Evolutionary conservation across 2,797 vertebrate genomes (phyloP).

Genomic region (Decapterus maruadsi): DNA sequence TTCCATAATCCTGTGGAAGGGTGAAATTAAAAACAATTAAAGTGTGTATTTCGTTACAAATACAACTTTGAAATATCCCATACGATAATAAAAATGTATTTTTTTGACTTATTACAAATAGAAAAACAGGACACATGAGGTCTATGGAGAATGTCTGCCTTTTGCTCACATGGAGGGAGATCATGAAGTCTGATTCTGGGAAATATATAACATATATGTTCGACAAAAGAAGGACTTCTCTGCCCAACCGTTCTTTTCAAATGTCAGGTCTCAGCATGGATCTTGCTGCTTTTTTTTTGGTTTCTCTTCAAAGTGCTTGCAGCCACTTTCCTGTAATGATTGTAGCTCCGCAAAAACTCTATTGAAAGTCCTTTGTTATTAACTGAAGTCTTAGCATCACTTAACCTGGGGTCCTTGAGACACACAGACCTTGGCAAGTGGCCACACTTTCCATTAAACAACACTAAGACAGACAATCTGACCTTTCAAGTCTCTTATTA

Average conservation of each 20-base stretch:
- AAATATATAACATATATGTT: too few species aligned
- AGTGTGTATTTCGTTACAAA: not conserved
- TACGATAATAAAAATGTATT: not conserved
- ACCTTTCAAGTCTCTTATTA: conserved; percentile 79
- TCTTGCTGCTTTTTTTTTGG: conserved; percentile 35
- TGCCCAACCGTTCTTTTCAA: conserved; percentile 34
- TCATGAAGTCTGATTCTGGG: too few species aligned
- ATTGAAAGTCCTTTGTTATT: conserved; percentile 67
- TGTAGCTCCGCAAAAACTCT: conserved; percentile 38
- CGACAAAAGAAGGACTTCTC: not conserved
- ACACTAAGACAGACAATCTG: conserved; percentile 78
- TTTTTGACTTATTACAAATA: not conserved
- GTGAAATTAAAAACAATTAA: not conserved
- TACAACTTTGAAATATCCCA: not conserved
- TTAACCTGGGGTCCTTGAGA: conserved; percentile 75
- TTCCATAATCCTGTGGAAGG: not conserved
- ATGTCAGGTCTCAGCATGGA: conserved; percentile 61
- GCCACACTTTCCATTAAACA: conserved; percentile 81
- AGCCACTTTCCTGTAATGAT: conserved; percentile 60
- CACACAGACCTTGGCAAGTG: conserved; percentile 67
- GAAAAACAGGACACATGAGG: not conserved
- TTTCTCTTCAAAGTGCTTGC: conserved; percentile 56
- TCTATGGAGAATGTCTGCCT: not conserved
- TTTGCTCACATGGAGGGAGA: not conserved
- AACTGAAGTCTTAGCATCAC: conserved; percentile 70